Evolutionary conservation across 1,140 invertebrate genomes (phyloP), one percentile per base, ranked within the genome.

Genomic region (Hormaphis cornu): DNA sequence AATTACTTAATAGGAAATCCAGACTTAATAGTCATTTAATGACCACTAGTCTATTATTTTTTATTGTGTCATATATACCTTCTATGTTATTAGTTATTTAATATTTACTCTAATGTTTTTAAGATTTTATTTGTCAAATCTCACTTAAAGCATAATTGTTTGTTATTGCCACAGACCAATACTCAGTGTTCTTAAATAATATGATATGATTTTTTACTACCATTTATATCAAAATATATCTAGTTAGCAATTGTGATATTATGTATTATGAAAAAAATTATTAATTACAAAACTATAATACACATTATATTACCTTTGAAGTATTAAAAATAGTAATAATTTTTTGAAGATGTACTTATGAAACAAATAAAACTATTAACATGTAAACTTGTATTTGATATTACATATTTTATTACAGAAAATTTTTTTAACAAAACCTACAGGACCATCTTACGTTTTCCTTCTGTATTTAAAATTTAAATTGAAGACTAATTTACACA

Each of bases 381-480:
- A 61, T 61, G n/a, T 61, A 61, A 59, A 42, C 18, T 44, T 44
- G 58, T 61, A 61, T 61, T 61, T 61, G 40, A 26, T 14, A 44
- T 44, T 44, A 30, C 8, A 28, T 9, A 44, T 18, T 44, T 44
- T 44, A 61, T 30, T 30, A 24, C 20, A 48, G 20, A 48, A 48
- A 48, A 24, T 24, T 2, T 14, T 33, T 16, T 37, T 56, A 37
- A 1, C n/a, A 37, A 12, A 37, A 5, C 26, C 20, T 37, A 56
- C n/a, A 37, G 24, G n/a, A 48, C 18, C 3, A 24, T 48, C 9
- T 7, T 8, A 1, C 14, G 24, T 44, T 56, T 56, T 63, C 22
- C 59, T 63, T 48, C 42, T 48, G 59, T 48, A 63, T 48, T 63
- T 63, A 18, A 63, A 63, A 63, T 63, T 63, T 63, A 63, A 30